A percentile compares a stretch with the other conserved stretches of the same genome.
Conservation (phyloP, 2,888 invertebrate genomes). For the Auanema freiburgensis region DNA sequence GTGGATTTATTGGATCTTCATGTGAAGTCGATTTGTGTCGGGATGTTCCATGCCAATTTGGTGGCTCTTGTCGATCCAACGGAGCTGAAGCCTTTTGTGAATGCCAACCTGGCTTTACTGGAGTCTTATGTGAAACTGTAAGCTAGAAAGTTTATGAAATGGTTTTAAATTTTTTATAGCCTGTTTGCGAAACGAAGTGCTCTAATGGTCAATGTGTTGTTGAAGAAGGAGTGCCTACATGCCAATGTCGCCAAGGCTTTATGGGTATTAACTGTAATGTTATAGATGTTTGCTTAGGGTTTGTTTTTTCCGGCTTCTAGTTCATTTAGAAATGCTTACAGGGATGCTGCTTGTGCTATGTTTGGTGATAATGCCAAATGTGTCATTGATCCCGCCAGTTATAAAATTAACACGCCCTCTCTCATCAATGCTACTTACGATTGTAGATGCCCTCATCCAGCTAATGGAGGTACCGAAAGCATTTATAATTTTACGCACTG, state of each 20-base stretch:
- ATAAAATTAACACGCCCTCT: conserved; percentile 27
- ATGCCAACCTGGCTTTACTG: conserved; percentile 46
- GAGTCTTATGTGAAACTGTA: conserved; percentile 51
- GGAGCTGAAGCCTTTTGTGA: conserved; percentile 47
- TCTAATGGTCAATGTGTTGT: conserved; percentile 45
- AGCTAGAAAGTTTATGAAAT: conserved; percentile 4
- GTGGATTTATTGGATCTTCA: conserved; percentile 49
- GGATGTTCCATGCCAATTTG: conserved; percentile 49
- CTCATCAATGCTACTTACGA: conserved; percentile 47
- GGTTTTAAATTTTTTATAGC: conserved; percentile 9
- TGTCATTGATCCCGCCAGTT: conserved; percentile 43
- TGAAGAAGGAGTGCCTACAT: conserved; percentile 28
- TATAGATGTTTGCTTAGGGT: conserved; percentile 57
- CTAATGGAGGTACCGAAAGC: conserved; percentile 37
- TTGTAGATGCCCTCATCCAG: conserved; percentile 45
- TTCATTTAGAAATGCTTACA: conserved; percentile 26
- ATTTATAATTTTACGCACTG: too few species aligned
- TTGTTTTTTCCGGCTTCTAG: conserved; percentile 9
- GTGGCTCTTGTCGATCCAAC: conserved; percentile 41
- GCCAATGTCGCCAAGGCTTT: conserved; percentile 56
- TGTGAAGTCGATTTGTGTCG: conserved; percentile 54
- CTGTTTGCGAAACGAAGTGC: conserved; percentile 39
- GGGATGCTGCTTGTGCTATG: conserved; percentile 51
- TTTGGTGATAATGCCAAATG: conserved; percentile 53
- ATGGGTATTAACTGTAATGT: conserved; percentile 60